Percentiles rank a stretch among this genome's conserved stretches.
These are phyloP conservation scores for Scaptomyza hsui DNA, from an alignment of 1,140 invertebrate genomes.

Conservation along the genomic window DNA sequence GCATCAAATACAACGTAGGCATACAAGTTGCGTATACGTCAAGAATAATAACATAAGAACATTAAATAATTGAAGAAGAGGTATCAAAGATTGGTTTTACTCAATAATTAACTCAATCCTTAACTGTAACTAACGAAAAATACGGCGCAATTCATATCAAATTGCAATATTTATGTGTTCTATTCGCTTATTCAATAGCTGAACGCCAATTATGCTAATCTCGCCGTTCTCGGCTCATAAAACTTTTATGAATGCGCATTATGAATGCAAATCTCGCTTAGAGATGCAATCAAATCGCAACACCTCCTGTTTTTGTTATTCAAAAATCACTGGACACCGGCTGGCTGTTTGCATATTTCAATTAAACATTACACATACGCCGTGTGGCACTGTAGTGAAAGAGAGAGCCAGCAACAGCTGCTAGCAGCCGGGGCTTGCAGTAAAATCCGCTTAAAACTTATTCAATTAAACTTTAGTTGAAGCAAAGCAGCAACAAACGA, in stretches of 20 bases:
- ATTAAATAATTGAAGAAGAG: no score
- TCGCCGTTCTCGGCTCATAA: slow-evolving; percentile 49
- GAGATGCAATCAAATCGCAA: slow-evolving; percentile 70
- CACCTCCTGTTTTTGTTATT: slow-evolving; percentile 70
- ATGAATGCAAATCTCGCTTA: slow-evolving; percentile 70
- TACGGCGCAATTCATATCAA: not conserved
- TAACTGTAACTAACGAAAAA: not conserved
- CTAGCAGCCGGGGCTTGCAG: slow-evolving; percentile 19
- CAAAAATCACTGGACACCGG: slow-evolving; percentile 57
- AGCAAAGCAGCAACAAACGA: slow-evolving; percentile 49
- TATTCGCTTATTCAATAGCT: slow-evolving; percentile 26
- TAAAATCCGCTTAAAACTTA: slow-evolving; percentile 81
- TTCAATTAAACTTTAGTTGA: slow-evolving; percentile 74
- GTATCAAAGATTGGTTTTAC: no score
- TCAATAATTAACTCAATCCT: not conserved
- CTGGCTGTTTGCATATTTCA: slow-evolving; percentile 61
- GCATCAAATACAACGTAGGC: no score
- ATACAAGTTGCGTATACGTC: no score
- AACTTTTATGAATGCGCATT: slow-evolving; percentile 62
- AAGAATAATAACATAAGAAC: no score
- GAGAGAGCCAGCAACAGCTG: slow-evolving; percentile 10
- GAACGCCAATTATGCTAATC: slow-evolving; percentile 44
- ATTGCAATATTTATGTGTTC: slow-evolving; percentile 30
- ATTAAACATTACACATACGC: slow-evolving; percentile 72
- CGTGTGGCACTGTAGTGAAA: slow-evolving; percentile 30